Evolutionary conservation across 2,888 invertebrate species (phyloP).

Genomic region (Rhabditoides inermis): DNA sequence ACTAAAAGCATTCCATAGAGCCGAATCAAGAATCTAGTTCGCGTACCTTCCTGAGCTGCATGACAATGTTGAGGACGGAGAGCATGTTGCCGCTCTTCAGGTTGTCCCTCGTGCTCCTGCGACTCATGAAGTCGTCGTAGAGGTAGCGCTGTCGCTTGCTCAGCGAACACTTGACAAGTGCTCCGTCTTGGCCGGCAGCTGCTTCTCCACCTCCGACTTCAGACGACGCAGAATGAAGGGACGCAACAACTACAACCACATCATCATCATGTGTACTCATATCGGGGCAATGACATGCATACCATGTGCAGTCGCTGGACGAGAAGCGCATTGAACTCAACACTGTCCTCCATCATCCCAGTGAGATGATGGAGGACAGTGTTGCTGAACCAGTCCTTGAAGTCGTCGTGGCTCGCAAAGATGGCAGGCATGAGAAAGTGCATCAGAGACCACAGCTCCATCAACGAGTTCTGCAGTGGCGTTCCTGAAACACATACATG

Average conservation of each 20-base stretch:
- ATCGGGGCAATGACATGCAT: too few species aligned
- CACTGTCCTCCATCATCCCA: constrained; percentile 85
- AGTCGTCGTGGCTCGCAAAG: constrained; percentile 88
- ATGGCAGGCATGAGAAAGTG: constrained; percentile 95
- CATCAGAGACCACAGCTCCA: constrained; percentile 95
- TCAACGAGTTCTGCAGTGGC: constrained; percentile 85
- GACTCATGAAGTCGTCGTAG: constrained; percentile 98
- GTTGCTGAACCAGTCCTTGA: constrained; percentile 93
- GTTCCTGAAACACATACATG: too few species aligned
- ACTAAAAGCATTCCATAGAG: too few species aligned
- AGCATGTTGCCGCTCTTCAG: constrained; percentile 83
- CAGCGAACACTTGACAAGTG: constrained; percentile 85
- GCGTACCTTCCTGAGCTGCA: constrained; percentile 85
- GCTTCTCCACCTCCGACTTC: constrained; percentile 90
- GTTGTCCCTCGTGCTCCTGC: constrained; percentile 87
- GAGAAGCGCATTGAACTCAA: constrained; percentile 79
- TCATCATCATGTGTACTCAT: too few species aligned
- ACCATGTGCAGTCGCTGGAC: constrained; percentile 81
- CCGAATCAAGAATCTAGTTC: too few species aligned
- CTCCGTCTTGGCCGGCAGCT: constrained; percentile 92
- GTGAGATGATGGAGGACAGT: constrained; percentile 92
- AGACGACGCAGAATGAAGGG: constrained; percentile 84
- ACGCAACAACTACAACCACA: constrained; percentile 77
- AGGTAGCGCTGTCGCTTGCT: constrained; percentile 90
- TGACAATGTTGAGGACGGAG: constrained; percentile 87